Evolutionary conservation across 1,140 invertebrate genomes (phyloP).

Genomic region (Dicyema japonicum): DNA sequence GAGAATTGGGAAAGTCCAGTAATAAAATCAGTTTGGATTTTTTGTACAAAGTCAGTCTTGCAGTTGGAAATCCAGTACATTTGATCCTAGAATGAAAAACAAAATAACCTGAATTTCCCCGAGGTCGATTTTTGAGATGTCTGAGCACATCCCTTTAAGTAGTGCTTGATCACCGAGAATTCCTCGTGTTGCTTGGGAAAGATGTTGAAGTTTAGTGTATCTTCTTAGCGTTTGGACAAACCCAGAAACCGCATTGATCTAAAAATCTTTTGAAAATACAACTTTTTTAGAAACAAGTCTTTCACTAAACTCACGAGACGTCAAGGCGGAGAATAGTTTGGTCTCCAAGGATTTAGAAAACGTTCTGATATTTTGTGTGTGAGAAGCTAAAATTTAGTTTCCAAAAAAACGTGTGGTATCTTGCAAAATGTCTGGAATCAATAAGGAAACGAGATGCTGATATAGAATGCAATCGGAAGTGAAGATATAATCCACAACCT

Average conservation of each 20-base stretch:
- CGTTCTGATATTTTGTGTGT: slow-evolving; percentile 65
- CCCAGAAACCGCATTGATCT: slow-evolving; percentile 39
- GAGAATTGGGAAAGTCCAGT: slow-evolving; percentile 58
- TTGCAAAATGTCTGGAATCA: slow-evolving; percentile 70
- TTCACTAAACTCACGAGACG: neutral
- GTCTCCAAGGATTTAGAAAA: slow-evolving; percentile 59
- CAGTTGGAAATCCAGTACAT: slow-evolving; percentile 90
- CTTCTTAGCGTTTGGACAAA: slow-evolving; percentile 66
- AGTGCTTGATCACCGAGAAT: slow-evolving; percentile 44
- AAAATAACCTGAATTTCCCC: slow-evolving; percentile 2
- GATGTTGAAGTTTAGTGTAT: slow-evolving; percentile 87
- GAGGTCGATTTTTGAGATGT: neutral
- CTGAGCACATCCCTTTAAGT: neutral
- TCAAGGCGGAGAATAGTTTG: neutral
- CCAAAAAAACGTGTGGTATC: slow-evolving; percentile 44
- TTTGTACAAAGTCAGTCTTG: slow-evolving; percentile 44
- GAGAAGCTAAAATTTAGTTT: slow-evolving; percentile 26
- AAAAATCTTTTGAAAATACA: neutral
- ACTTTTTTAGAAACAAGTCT: neutral
- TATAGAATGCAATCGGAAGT: slow-evolving; percentile 64
- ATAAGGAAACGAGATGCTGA: slow-evolving; percentile 65
- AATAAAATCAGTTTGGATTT: slow-evolving; percentile 68
- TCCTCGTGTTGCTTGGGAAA: slow-evolving; percentile 68
- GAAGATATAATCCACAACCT: slow-evolving; percentile 34
- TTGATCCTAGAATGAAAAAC: slow-evolving; percentile 24